These are phyloP conservation scores for Mastacembelus armatus DNA, from an alignment of 2,797 vertebrate species.

Conservation along the genomic window DNA sequence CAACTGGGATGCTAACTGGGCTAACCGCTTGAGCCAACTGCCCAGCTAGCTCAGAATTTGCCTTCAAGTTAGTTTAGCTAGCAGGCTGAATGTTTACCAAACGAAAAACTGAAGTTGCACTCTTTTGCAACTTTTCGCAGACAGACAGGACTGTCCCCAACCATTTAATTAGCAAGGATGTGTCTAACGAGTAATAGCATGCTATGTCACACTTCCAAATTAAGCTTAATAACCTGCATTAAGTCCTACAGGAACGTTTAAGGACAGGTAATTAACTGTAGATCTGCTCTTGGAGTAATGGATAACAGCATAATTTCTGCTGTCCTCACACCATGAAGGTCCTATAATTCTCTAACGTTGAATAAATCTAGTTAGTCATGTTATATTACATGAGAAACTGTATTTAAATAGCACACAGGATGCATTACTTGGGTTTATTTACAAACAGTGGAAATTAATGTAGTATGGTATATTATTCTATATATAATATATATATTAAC, in stretches of 20 bases:
- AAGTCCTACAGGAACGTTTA: background rate
- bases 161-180: fast-evolving
- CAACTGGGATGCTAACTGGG: slow-evolving; percentile 46
- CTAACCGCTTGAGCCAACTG: slow-evolving; percentile 27
- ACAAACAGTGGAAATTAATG: background rate
- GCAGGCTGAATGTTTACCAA: slow-evolving; percentile 24
- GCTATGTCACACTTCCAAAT: background rate
- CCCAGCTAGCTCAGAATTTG: slow-evolving; percentile 40
- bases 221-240: background rate
- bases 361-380: background rate
- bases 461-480: too few relatives aligned
- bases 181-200: too few relatives aligned
- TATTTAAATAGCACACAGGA: too few relatives aligned
- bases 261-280: background rate
- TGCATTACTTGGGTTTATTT: too few relatives aligned
- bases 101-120: background rate
- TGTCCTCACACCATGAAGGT: background rate
- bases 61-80: slow-evolving; percentile 34
- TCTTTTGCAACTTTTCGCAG: slow-evolving; percentile 2
- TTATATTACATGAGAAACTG: background rate
- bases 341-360: background rate
- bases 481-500: too few relatives aligned
- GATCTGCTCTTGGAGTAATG: too few relatives aligned
- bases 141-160: too few relatives aligned
- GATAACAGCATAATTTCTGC: background rate